Evolutionary conservation across 2,888 invertebrate species (phyloP).

Genomic region (Selenia dentaria): DNA sequence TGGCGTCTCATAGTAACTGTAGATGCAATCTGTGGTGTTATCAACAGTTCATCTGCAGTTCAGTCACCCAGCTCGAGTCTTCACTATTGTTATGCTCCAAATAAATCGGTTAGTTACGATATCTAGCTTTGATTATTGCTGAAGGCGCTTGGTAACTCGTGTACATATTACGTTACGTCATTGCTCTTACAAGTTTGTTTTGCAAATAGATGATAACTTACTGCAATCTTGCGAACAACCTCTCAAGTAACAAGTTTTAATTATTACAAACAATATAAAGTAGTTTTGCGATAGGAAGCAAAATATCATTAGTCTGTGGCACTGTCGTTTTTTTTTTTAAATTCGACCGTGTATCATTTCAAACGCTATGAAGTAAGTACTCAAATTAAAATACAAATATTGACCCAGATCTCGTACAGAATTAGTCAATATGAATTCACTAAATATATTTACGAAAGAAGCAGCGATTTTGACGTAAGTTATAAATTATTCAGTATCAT

Average conservation of each 20-base stretch:
- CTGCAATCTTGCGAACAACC: too few species aligned
- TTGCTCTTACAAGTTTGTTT: conserved; percentile 7
- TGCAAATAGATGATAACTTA: too few species aligned
- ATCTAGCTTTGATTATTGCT: conserved; percentile 17
- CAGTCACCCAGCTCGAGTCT: conserved; percentile 57
- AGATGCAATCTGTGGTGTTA: conserved; percentile 25
- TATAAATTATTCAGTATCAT: background rate
- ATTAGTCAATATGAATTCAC: conserved; percentile 3
- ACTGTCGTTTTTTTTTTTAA: too few species aligned
- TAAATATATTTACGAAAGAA: background rate
- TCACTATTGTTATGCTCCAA: conserved; percentile 40
- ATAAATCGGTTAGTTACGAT: conserved; percentile 46
- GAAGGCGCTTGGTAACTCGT: too few species aligned
- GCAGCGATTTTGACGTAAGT: background rate
- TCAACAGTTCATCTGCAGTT: conserved; percentile 46
- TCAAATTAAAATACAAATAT: background rate
- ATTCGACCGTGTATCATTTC: too few species aligned
- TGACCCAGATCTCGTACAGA: background rate
- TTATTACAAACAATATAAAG: too few species aligned
- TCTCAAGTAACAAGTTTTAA: too few species aligned
- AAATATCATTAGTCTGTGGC: too few species aligned
- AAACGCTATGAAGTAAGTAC: background rate
- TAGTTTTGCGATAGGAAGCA: too few species aligned
- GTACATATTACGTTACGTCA: too few species aligned
- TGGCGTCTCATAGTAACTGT: conserved; percentile 8